Percentiles rank a stretch among this genome's conserved stretches.
phyloP scores from a whole-genome alignment of 1,140 invertebrate genomes.

The Chrysoperla carnea region DNA sequence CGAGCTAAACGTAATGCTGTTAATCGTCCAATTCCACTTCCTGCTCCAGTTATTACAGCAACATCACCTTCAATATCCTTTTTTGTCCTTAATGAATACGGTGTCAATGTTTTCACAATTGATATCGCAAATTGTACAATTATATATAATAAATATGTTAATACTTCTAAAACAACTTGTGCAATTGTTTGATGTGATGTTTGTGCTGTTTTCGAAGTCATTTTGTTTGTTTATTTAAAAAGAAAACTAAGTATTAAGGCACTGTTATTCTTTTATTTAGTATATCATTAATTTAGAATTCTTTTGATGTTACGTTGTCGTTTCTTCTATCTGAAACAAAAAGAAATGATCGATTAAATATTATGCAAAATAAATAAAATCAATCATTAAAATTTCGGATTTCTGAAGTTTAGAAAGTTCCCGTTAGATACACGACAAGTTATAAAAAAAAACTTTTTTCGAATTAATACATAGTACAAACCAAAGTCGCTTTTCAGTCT shows the following conservation, averaged over 20 bases:
- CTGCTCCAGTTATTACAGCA: conserved; percentile 75
- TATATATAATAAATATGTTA: background rate
- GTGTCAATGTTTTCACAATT: conserved; percentile 21
- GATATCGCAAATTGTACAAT: conserved; percentile 13
- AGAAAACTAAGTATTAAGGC: background rate
- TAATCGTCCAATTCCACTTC: conserved; percentile 74
- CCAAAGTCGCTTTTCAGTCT: no score
- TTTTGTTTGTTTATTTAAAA: background rate
- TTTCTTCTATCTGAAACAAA: no score
- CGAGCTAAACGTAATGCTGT: conserved; percentile 60
- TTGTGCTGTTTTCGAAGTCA: background rate
- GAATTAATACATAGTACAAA: no score
- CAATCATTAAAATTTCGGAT: no score
- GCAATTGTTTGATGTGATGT: background rate
- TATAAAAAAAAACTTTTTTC: no score
- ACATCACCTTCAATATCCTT: conserved; percentile 52
- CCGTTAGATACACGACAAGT: no score
- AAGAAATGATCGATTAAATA: no score
- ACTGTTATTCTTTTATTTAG: no score
- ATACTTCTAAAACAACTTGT: background rate
- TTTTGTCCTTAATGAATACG: conserved; percentile 24
- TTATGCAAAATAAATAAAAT: no score
- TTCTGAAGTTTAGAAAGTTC: no score
- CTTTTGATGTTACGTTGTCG: no score
- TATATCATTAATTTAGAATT: no score